Evolutionary conservation across 2,797 vertebrate genomes (phyloP).

Genomic region (Decapterus maruadsi): DNA sequence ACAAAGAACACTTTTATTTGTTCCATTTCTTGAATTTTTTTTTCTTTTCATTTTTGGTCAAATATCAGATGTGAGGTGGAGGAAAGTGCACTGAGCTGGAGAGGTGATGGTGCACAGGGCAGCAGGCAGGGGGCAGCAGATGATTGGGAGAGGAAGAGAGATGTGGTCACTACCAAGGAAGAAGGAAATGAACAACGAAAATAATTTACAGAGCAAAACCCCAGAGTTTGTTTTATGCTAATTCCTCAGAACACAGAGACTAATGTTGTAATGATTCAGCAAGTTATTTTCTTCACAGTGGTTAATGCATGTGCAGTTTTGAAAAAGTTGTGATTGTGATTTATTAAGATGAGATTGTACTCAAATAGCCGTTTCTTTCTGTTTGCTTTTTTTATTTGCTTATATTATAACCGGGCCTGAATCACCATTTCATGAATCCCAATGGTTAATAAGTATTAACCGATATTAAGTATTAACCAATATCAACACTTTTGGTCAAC

Average conservation of each 20-base stretch:
- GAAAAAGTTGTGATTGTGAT: background rate
- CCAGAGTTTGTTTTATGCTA: background rate
- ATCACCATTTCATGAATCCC: background rate
- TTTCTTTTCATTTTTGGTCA: conserved; percentile 60
- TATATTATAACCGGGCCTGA: background rate
- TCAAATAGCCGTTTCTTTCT: background rate
- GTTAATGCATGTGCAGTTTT: background rate
- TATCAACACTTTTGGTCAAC: background rate
- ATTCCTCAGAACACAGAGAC: background rate
- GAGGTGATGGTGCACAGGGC: conserved; percentile 66
- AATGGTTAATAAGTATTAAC: background rate
- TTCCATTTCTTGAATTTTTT: conserved; percentile 57
- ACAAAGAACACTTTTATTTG: conserved; percentile 78
- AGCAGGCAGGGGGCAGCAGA: conserved; percentile 76
- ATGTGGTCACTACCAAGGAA: conserved; percentile 15
- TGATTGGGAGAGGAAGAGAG: conserved; percentile 27
- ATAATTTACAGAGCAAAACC: conserved; percentile 36
- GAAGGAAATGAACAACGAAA: conserved; percentile 9
- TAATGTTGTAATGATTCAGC: background rate
- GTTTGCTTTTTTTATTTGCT: background rate
- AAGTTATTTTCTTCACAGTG: background rate
- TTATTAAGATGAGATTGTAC: background rate
- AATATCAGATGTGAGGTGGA: conserved; percentile 61
- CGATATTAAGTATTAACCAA: background rate
- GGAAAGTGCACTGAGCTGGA: conserved; percentile 62